Base-by-base conservation (phyloP, 2,113 vertebrate species). In the Cacatua alba region DNA sequence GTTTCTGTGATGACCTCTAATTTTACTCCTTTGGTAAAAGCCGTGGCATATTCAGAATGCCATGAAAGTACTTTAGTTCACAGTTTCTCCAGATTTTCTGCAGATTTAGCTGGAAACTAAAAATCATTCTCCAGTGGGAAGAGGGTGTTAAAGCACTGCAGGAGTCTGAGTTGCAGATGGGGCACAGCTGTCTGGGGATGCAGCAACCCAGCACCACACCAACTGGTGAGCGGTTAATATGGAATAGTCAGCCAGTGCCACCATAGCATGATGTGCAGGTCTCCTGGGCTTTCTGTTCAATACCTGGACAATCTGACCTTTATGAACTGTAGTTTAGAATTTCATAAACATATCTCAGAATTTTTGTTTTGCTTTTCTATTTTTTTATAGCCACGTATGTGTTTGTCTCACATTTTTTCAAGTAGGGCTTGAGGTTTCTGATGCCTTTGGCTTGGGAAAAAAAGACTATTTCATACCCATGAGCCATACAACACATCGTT, bases 151-250 rank as follows among this genome's bases (percentile, higher is more conserved):
- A 81, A 85, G 20, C 8, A 14, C 4, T 82, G 15, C 41, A n/a
- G 39, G 33, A 28, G 19, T 19, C 31, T 21, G 33, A 77, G 59
- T 12, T 16, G 62, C 41, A 81, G n/a, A 24, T 78, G 51, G 81
- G 60, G 33, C 64, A n/a, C 17, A 53, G 68, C 35, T 82, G 25
- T 60, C 41, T 65, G 37, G 55, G 31, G 14, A 17, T 53, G 49
- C 62, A n/a, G 25, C n/a, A 49, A 4, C 46, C 17, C 53, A 67
- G 68, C 24, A 60, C 26, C 25, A 55, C n/a, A 7, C 7, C 5
- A 23, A 11, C 41, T 37, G 17, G n/a, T 15, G 55, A 59, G 31
- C 1, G 5, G 37, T 23, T 0, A 1, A 41, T 0, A 3, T 7
- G 46, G 79, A 82, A 51, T 24, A 20, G 31, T 62, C 82, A 65